phyloP scores from a whole-genome alignment of 2,113 vertebrate species.

The Equus quagga region DNA sequence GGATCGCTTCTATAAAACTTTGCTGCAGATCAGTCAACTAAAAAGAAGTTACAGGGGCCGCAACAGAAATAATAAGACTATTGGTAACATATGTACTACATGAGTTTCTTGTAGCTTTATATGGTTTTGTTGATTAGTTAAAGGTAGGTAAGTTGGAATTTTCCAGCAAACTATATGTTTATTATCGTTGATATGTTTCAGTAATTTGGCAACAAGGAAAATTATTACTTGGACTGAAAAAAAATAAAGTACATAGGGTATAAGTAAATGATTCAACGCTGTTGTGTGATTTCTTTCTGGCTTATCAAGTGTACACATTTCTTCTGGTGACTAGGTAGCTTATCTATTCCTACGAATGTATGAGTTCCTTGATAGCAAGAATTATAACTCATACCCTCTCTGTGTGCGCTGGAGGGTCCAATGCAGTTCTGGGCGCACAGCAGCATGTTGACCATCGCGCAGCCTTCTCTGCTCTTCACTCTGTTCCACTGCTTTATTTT shows the following conservation, averaged over 20 bases:
- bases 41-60: neutral
- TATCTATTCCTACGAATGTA: neutral
- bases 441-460: too few relatives aligned
- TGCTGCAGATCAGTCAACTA: neutral
- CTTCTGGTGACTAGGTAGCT: neutral
- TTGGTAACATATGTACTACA: neutral
- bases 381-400: neutral
- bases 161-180: neutral
- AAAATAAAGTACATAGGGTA: neutral
- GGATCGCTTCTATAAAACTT: neutral
- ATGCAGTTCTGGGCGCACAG: accelerated
- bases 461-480: neutral
- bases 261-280: neutral
- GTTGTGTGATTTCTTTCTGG: neutral
- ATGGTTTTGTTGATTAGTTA: neutral
- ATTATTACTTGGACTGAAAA: neutral
- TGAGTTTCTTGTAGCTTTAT: neutral
- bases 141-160: neutral
- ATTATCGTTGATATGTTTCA: neutral
- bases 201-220: slow-evolving; percentile 18
- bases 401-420: accelerated
- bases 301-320: neutral
- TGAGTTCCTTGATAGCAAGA: neutral
- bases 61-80: neutral
- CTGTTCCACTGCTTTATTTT: neutral